Base-by-base conservation (phyloP, 2,888 invertebrate genomes). In the Frankliniella fusca region DNA sequence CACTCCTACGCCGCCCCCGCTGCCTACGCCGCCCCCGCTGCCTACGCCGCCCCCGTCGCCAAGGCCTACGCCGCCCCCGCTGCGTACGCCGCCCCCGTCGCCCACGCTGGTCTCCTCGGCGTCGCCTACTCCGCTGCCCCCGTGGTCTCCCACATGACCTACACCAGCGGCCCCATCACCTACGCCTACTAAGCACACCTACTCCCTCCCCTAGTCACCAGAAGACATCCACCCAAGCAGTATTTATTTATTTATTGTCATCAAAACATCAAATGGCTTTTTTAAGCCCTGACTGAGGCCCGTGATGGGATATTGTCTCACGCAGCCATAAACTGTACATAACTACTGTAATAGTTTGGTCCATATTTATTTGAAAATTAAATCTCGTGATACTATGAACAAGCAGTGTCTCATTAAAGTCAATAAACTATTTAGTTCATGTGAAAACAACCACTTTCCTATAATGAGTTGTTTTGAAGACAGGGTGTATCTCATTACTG, bases 1-100 rank as follows among this genome's bases (percentile, higher is more conserved):
- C 86, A 86, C 49, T 84, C 86, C 20, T 87, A 87, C 83, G 87
- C 86, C 61, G 86, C 86, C 48, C 85, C 85, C 80, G 84, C 85
- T 80, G 23, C 27, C 70, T 27, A 23, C 70, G 70, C 81, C 83
- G 82, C 84, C 48, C 83, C 85, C 81, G 84, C 85, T 81, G 54
- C 15, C 27, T 76, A 76, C 70, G 70, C 82, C 83, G 82, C 84
- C 48, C 83, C 82, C 49, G 70, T 80, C 76, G 80, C 28, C 3
- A 48, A 81, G 12, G 80, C 80, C 50, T 27, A 23, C 70, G 70
- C 81, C 83, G 82, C 84, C 48, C 83, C 85, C 81, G 84, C 85
- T 81, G 54, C 15, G 23, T 76, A 76, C 70, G 70, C 82, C 83
- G 82, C 84, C 48, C 83, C 82, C 49, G 80, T 48, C 65, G 82